Evolutionary conservation across 2,113 vertebrate species (phyloP), one percentile per base, ranked within the genome.

Genomic region (Burhinus bistriatus): DNA sequence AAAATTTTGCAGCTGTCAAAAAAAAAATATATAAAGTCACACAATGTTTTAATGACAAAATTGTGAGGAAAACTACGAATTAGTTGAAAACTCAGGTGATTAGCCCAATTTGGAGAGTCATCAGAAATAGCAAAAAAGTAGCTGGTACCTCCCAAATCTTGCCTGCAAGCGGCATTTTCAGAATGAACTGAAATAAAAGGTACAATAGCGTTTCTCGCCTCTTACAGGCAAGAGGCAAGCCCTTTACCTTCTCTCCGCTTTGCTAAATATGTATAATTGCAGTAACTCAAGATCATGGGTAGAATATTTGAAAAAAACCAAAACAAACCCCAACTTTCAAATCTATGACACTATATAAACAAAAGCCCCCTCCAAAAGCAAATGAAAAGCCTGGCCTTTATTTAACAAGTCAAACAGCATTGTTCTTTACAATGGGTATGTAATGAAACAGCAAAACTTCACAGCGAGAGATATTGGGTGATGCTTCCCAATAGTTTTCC

Each of bases 371-470:
- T 18, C 58, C n/a, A 89, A 42, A 47, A 30, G 25, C n/a, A 65
- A 30, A 9, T 15, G 5, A 79, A 71, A 88, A 12, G 40, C 47
- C 55, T 29, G 11, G 26, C 29, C 69, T 84, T 66, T 52, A 64
- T 47, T 79, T n/a, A n/a, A 40, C 9, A 73, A 79, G 22, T 42
- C 64, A 66, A 76, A 89, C 10, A 78, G 40, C 51, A 51, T 36
- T 5, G 2, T 76, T 80, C n/a, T 72, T 44, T 38, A 68, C n/a
- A 51, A 47, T 0, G 71, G 21, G 16, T 30, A 22, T 1, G 13
- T 5, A 45, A 51, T 42, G 42, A 55, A 64, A 80, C 68, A 25
- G 13, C 47, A 68, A n/a, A 87, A 13, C 58, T 25, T 42, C 30
- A 26, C 40, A 62, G 40, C 16, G 86, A 68, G 15, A 83, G 76